A percentile compares a stretch with the other conserved stretches of the same genome.
phyloP scores from a whole-genome alignment of 2,113 vertebrate genomes.

The Labrus mixtus region DNA sequence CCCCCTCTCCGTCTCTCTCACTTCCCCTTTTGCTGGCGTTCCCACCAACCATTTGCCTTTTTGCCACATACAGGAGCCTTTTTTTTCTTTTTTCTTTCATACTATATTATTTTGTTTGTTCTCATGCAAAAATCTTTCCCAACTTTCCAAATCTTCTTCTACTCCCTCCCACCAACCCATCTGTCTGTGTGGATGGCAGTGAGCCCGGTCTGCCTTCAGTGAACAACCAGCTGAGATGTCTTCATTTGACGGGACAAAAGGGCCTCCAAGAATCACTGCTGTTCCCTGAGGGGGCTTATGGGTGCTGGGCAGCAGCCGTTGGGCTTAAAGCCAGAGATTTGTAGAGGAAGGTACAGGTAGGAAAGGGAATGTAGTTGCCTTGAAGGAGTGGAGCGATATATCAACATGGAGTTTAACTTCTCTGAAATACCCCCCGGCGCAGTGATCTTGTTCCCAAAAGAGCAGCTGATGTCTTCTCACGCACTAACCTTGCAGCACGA shows the following conservation, averaged over 20 bases:
- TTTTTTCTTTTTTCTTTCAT: neutral
- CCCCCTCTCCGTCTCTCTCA: slow-evolving; percentile 16
- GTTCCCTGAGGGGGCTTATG: slow-evolving; percentile 2
- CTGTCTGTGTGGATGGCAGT: slow-evolving; percentile 60
- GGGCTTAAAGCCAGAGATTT: slow-evolving; percentile 9
- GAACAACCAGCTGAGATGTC: slow-evolving; percentile 62
- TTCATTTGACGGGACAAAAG: slow-evolving; percentile 74
- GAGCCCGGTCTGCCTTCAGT: slow-evolving; percentile 47
- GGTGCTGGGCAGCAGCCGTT: slow-evolving; percentile 10
- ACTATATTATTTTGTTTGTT: neutral
- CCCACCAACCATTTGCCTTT: slow-evolving; percentile 20
- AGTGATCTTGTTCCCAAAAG: neutral
- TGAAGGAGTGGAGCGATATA: neutral
- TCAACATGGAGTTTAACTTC: slow-evolving; percentile 33
- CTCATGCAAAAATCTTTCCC: neutral
- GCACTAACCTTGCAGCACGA: neutral
- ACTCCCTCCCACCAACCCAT: slow-evolving; percentile 24
- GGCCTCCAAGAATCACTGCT: slow-evolving; percentile 35
- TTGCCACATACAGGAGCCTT: slow-evolving; percentile 10
- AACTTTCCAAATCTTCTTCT: neutral
- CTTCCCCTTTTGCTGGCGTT: slow-evolving; percentile 17
- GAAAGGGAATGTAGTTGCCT: slow-evolving; percentile 16
- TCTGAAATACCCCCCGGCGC: slow-evolving; percentile 10
- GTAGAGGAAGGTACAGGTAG: neutral
- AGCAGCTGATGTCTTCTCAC: neutral